Percentiles rank a stretch among this genome's conserved stretches.
Evolutionary conservation across 92 coral and sea anemone genomes (phyloP).

Genomic region (Porites rus): DNA sequence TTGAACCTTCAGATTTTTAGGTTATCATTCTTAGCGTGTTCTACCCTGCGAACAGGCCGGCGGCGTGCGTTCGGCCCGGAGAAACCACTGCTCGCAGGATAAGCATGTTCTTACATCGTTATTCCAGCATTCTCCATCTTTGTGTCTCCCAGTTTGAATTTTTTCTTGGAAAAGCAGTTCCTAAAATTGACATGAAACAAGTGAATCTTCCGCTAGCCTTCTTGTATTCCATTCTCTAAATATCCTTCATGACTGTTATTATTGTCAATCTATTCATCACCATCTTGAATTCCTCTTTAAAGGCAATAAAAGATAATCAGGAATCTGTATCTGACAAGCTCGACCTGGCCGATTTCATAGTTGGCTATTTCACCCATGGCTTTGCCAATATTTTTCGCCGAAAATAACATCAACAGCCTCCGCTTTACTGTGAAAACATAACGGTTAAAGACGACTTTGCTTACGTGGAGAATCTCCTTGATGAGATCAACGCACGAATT

Average conservation of each 20-base stretch:
- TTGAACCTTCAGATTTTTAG: too few species aligned
- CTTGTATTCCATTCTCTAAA: slow-evolving; percentile 56
- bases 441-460: slow-evolving; percentile 25
- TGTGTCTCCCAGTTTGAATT: slow-evolving; percentile 68
- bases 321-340: slow-evolving; percentile 27
- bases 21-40: too few species aligned
- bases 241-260: slow-evolving; percentile 58
- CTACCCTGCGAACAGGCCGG: too few species aligned
- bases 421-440: slow-evolving; percentile 16
- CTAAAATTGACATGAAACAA: slow-evolving; percentile 40
- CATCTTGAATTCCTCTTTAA: slow-evolving; percentile 48
- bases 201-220: slow-evolving; percentile 63
- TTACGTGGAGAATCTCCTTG: slow-evolving; percentile 11
- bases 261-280: slow-evolving; percentile 69
- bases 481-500: slow-evolving; percentile 18
- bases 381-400: not conserved
- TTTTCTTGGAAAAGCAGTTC: slow-evolving; percentile 67
- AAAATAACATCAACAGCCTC: not conserved
- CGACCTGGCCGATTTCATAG: slow-evolving; percentile 31
- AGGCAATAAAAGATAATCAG: slow-evolving; percentile 25
- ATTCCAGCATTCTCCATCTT: slow-evolving; percentile 54
- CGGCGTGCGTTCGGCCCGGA: too few species aligned
- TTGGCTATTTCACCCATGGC: not conserved
- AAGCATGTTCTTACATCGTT: too few species aligned
- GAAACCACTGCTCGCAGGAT: too few species aligned